Evolutionary conservation across 2,797 vertebrate species (phyloP).

Genomic region (Microctenopoma lineatum): DNA sequence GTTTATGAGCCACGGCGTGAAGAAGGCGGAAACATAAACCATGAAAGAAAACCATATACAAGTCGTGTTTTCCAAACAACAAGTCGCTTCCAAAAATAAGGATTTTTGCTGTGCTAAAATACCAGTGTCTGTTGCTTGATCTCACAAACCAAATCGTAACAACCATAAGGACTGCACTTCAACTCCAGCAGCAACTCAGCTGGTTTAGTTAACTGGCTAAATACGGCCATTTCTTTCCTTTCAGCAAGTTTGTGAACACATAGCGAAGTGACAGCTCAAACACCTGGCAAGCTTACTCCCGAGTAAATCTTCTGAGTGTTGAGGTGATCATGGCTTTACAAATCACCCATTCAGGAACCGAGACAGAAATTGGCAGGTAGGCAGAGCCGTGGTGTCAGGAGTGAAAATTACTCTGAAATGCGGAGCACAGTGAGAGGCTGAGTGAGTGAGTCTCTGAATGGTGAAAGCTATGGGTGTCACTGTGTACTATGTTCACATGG

Average conservation of each 20-base stretch:
- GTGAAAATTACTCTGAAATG: slow-evolving; percentile 82
- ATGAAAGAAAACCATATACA: slow-evolving; percentile 18
- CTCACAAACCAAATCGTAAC: slow-evolving; percentile 34
- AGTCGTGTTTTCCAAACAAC: background rate
- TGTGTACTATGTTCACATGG: slow-evolving; percentile 62
- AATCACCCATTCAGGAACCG: slow-evolving; percentile 79
- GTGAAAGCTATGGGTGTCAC: slow-evolving; percentile 72
- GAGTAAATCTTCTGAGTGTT: slow-evolving; percentile 79
- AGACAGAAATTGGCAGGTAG: slow-evolving; percentile 83
- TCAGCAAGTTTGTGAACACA: slow-evolving; percentile 75
- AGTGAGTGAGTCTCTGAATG: slow-evolving; percentile 72
- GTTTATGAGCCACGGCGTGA: slow-evolving; percentile 77
- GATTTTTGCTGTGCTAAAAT: background rate
- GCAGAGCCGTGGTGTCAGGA: slow-evolving; percentile 76
- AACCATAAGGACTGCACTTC: slow-evolving; percentile 20
- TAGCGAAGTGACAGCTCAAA: slow-evolving; percentile 75
- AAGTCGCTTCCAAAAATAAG: background rate
- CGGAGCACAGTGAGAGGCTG: slow-evolving; percentile 63
- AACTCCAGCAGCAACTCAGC: slow-evolving; percentile 39
- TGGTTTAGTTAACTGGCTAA: slow-evolving; percentile 61
- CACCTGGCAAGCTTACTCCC: slow-evolving; percentile 75
- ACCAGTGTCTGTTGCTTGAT: slow-evolving; percentile 20
- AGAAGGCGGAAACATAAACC: slow-evolving; percentile 27
- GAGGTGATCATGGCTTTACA: slow-evolving; percentile 82
- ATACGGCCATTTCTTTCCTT: slow-evolving; percentile 71